phyloP scores from a whole-genome alignment of 2,888 invertebrate genomes.

The Leuctra nigra region DNA sequence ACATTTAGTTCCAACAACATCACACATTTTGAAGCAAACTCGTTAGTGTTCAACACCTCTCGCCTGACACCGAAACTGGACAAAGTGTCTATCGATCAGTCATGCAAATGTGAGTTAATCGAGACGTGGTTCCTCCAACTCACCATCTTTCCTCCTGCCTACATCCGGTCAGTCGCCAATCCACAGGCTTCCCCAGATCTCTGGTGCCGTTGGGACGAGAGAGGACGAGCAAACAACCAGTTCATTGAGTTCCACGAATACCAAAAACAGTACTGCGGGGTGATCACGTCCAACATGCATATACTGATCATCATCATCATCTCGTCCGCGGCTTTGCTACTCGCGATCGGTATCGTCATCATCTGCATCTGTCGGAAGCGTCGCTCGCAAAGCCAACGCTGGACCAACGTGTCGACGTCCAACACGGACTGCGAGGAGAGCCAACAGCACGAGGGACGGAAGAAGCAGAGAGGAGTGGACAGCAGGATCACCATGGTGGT shows the following conservation, averaged over 20 bases:
- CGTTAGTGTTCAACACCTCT: slow-evolving; percentile 51
- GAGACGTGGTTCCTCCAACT: slow-evolving; percentile 30
- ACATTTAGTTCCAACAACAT: slow-evolving; percentile 60
- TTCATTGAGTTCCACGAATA: slow-evolving; percentile 23
- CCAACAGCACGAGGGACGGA: background rate
- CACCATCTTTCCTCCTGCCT: slow-evolving; percentile 27
- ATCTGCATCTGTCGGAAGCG: slow-evolving; percentile 19
- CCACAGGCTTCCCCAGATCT: slow-evolving; percentile 1
- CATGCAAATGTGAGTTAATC: slow-evolving; percentile 52
- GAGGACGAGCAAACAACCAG: background rate
- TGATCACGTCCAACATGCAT: slow-evolving; percentile 16
- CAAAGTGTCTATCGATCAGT: slow-evolving; percentile 50
- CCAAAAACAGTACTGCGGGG: slow-evolving; percentile 21
- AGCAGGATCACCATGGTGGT: slow-evolving; percentile 23
- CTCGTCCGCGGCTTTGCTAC: background rate
- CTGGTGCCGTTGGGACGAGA: slow-evolving; percentile 21
- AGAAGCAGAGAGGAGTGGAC: background rate
- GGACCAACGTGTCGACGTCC: slow-evolving; percentile 25
- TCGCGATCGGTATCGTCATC: slow-evolving; percentile 14
- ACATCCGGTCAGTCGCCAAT: background rate
- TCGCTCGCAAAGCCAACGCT: slow-evolving; percentile 11
- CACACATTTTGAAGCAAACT: slow-evolving; percentile 47
- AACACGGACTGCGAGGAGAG: slow-evolving; percentile 1
- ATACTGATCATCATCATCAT: slow-evolving; percentile 20
- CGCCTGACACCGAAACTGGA: slow-evolving; percentile 51